Evolutionary conservation across 2,888 invertebrate species (phyloP), one percentile per base, ranked within the genome.

Genomic region (Plagodis pulveraria): DNA sequence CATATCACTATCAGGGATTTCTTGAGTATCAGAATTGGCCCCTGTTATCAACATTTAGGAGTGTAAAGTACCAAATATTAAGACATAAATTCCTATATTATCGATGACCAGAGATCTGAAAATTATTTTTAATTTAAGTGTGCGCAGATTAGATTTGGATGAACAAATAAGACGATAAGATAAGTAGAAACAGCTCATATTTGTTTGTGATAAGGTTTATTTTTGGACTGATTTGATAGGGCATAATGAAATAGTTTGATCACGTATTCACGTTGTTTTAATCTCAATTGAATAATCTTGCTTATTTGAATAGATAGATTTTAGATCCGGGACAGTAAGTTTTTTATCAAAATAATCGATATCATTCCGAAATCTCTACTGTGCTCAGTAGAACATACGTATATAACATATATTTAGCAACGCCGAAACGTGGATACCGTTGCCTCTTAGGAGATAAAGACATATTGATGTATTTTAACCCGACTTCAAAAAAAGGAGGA

Each of bases 41-140:
- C 12, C 8, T 47, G 35, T 36, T 57, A 57, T 49, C 48, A 11
- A 33, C 38, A 42, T 50, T 57, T 44, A 51, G 50, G 52, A 56
- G 56, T 62, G 51, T 45, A 62, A 56, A 58, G 50, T 63, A 47
- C 50, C 58, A 51, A 53, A 65, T 59, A 49, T 42, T 57, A 70
- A 81, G 81, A 83, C 80, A 82, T 62, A 63, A 50, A 47, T 53
- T 63, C 66, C 65, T 57, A 59, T 11, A n/a, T 38, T 55, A 66
- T 64, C 58, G 43, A 43, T 50, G 50, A 50, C 43, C 6, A 40
- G 48, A 62, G 63, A 68, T 68, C 61, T 60, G 11, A 56, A 61
- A 66, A 68, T 68, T 57, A 68, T 68, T 62, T 66, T 62, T 43
- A 53, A 64, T 58, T 66, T 56, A 49, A 56, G 49, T 40, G 47